Base-by-base conservation (phyloP, 2,888 invertebrate species). In the Palloptera scutellata region DNA sequence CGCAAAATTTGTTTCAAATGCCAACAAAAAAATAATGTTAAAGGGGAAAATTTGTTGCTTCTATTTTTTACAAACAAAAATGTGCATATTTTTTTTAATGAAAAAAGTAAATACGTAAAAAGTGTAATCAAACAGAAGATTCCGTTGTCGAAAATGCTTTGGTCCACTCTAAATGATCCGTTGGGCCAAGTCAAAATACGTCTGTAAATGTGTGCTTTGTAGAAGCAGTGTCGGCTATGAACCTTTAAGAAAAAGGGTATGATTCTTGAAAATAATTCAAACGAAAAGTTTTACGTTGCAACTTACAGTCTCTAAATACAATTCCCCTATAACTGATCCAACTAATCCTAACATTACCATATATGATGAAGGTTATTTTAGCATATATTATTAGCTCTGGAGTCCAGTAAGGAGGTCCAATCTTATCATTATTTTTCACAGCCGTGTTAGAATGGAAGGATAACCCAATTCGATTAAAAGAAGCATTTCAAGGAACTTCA, bases 121-220 rank as follows among this genome's bases (percentile, higher is more conserved):
- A 67, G 61, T 55, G 61, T 60, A 68, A 53, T 54, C 54, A 68
- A 67, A 62, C 62, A 57, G 57, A 61, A 54, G 48, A 15, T 5
- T n/a, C 13, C 42, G 30, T 54, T 45, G 53, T 43, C 8, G 17
- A n/a, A 66, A 66, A 19, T 54, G 17, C 20, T 17, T n/a, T 54
- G 54, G 17, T 54, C 79, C 79, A 79, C 79, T 79, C 78, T 77
- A 77, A 77, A 77, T 76, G 78, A 78, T 75, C 79, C 78, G 70
- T 76, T 75, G 77, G 71, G 77, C 68, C 79, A 62, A 48, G 19
- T 19, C 54, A 19, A 19, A 6, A 12, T 19, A 8, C 17, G 17
- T 8, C 13, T 48, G 48, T 5, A 48, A 4, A 1, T 15, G 6
- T 13, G 48, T 8, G 48, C 45, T 43, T 42, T 54, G 64, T 42